Percentiles rank a stretch among this genome's conserved stretches.
phyloP scores from a whole-genome alignment of 1,140 invertebrate genomes.

The Scylla paramamosain region DNA sequence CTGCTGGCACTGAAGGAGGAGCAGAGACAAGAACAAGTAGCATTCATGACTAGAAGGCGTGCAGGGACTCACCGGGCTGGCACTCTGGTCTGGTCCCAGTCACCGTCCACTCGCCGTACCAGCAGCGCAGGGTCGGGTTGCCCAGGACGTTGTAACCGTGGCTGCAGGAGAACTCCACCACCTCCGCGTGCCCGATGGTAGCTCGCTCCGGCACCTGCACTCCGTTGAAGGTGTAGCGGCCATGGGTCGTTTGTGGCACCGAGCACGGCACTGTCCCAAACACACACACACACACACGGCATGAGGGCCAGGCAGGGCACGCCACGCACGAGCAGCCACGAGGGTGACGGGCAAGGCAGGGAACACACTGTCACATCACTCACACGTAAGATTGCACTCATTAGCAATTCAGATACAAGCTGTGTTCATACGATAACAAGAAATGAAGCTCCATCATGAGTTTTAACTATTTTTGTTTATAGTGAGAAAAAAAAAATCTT shows the following conservation, averaged over 20 bases:
- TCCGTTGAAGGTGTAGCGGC: constrained; percentile 62
- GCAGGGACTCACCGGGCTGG: constrained; percentile 47
- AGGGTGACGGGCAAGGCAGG: too few relatives aligned
- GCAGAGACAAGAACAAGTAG: too few relatives aligned
- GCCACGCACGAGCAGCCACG: neutral
- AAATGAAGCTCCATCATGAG: too few relatives aligned
- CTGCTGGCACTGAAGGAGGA: too few relatives aligned
- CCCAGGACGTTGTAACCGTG: constrained; percentile 54
- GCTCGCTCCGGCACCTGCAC: constrained; percentile 58
- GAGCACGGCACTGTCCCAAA: constrained; percentile 57
- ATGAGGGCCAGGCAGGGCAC: neutral
- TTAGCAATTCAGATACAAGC: too few relatives aligned
- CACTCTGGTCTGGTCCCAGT: constrained; percentile 58
- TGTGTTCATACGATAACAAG: too few relatives aligned
- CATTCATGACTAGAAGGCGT: too few relatives aligned
- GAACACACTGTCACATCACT: too few relatives aligned
- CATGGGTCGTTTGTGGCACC: constrained; percentile 47
- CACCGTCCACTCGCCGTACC: constrained; percentile 69
- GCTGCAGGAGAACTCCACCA: constrained; percentile 56
- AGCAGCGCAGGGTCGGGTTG: constrained; percentile 54
- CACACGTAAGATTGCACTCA: too few relatives aligned
- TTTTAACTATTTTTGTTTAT: too few relatives aligned
- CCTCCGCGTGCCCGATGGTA: constrained; percentile 67
- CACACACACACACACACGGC: neutral
- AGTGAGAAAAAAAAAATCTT: too few relatives aligned